phyloP scores from a whole-genome alignment of 2,113 vertebrate genomes.

The Nibea coibor region DNA sequence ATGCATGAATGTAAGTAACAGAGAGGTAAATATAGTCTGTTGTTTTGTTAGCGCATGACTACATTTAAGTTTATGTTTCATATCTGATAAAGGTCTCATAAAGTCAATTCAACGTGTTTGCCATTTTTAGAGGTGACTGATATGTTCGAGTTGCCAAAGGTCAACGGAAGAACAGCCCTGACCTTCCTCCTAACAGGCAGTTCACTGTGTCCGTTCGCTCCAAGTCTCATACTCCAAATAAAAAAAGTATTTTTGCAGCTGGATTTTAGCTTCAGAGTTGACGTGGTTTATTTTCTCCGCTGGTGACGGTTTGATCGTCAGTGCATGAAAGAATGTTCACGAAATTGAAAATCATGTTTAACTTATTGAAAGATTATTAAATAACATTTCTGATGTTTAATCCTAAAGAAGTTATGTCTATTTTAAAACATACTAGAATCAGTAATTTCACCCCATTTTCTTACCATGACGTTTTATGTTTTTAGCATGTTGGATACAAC shows the following conservation, averaged over 20 bases:
- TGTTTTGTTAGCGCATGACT: conserved; percentile 7
- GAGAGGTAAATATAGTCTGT: neutral
- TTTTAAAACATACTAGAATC: neutral
- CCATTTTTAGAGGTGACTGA: neutral
- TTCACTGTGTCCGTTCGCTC: neutral
- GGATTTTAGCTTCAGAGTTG: neutral
- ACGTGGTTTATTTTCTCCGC: neutral
- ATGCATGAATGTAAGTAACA: conserved; percentile 43
- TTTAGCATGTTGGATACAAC: neutral
- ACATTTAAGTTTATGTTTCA: conserved; percentile 14
- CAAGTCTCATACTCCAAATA: conserved; percentile 1
- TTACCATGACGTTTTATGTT: neutral
- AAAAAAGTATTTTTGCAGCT: neutral
- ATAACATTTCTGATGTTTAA: conserved; percentile 17
- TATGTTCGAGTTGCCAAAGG: neutral
- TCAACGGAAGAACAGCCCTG: neutral
- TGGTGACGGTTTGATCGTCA: neutral
- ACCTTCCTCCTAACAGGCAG: neutral
- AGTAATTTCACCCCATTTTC: neutral
- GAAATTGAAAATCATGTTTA: neutral
- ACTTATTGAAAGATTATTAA: conserved; percentile 14
- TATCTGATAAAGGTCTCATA: conserved; percentile 3
- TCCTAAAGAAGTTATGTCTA: conserved; percentile 2
- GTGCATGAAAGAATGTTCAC: conserved; percentile 46
- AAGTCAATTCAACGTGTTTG: conserved; percentile 3